Percentiles rank a stretch among this genome's conserved stretches.
These are phyloP conservation scores for Busseola fusca DNA, from an alignment of 2,888 invertebrate species.

Conservation along the genomic window DNA sequence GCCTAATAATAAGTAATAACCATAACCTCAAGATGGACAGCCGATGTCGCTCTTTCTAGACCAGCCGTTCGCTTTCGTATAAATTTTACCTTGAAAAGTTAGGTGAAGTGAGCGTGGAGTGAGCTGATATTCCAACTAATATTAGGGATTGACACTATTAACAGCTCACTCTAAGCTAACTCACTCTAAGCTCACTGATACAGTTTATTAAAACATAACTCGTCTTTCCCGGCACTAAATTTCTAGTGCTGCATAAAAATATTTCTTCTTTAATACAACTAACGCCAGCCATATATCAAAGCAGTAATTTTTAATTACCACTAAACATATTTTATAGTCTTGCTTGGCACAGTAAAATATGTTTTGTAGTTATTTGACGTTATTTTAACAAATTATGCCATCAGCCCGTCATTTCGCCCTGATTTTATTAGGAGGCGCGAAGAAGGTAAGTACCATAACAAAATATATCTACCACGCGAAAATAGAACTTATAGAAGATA, in stretches of 20 bases:
- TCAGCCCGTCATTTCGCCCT: not conserved
- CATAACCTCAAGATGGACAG: not conserved
- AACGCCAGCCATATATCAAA: conserved; percentile 31
- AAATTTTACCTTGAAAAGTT: too few relatives aligned
- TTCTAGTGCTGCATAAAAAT: conserved; percentile 31
- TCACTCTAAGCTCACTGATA: too few relatives aligned
- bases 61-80: not conserved
- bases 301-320: conserved; percentile 50
- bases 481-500: not conserved
- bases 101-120: too few relatives aligned
- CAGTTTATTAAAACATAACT: conserved; percentile 27
- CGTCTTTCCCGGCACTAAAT: conserved; percentile 23
- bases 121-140: too few relatives aligned
- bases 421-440: not conserved
- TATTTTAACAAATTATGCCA: conserved; percentile 12
- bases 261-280: conserved; percentile 26
- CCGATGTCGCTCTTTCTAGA: not conserved
- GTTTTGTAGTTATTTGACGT: conserved; percentile 28
- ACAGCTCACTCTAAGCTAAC: too few relatives aligned
- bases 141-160: too few relatives aligned
- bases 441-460: not conserved
- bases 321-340: conserved; percentile 43
- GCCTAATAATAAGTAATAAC: too few relatives aligned
- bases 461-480: not conserved
- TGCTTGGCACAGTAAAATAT: conserved; percentile 28